A percentile compares a stretch with the other conserved stretches of the same genome.
Evolutionary conservation across 2,888 invertebrate genomes (phyloP).

Genomic region (Euspilapteryx auroguttella): DNA sequence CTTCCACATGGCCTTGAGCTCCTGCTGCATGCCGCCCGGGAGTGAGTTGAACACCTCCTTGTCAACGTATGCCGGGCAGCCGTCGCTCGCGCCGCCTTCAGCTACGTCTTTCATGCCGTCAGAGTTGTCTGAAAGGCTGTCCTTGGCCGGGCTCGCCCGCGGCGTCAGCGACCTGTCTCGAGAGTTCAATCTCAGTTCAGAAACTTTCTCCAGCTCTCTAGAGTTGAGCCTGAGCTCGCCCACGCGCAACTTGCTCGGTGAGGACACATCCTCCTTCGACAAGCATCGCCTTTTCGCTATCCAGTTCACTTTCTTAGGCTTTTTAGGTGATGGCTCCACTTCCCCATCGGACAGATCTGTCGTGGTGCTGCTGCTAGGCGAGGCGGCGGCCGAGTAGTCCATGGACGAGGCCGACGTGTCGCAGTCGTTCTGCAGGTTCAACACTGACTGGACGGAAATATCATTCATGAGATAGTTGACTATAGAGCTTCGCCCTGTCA

Average conservation of each 20-base stretch:
- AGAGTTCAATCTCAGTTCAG: slow-evolving; percentile 44
- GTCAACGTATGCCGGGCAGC: slow-evolving; percentile 69
- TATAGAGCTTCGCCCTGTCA: slow-evolving; percentile 70
- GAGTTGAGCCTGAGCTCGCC: slow-evolving; percentile 68
- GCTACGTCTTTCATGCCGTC: slow-evolving; percentile 38
- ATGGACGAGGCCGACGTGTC: slow-evolving; percentile 45
- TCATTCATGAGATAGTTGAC: slow-evolving; percentile 76
- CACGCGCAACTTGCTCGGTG: slow-evolving; percentile 70
- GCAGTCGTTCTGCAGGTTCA: slow-evolving; percentile 64
- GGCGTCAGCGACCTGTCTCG: slow-evolving; percentile 45
- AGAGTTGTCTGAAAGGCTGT: slow-evolving; percentile 36
- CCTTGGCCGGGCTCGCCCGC: slow-evolving; percentile 46
- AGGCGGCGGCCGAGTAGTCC: slow-evolving; percentile 51
- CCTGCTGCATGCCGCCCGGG: slow-evolving; percentile 72
- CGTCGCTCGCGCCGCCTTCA: slow-evolving; percentile 37
- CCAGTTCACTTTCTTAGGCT: slow-evolving; percentile 59
- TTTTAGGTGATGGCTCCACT: slow-evolving; percentile 77
- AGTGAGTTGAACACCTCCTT: slow-evolving; percentile 70
- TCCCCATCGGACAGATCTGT: slow-evolving; percentile 69
- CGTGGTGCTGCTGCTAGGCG: slow-evolving; percentile 47
- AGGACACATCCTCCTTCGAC: slow-evolving; percentile 58
- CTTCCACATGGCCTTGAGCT: slow-evolving; percentile 71
- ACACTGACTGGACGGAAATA: slow-evolving; percentile 76
- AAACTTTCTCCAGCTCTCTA: slow-evolving; percentile 62
- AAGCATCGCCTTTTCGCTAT: slow-evolving; percentile 51